Conservation (phyloP, 2,888 invertebrate genomes). For the Dryadula phaetusa region DNA sequence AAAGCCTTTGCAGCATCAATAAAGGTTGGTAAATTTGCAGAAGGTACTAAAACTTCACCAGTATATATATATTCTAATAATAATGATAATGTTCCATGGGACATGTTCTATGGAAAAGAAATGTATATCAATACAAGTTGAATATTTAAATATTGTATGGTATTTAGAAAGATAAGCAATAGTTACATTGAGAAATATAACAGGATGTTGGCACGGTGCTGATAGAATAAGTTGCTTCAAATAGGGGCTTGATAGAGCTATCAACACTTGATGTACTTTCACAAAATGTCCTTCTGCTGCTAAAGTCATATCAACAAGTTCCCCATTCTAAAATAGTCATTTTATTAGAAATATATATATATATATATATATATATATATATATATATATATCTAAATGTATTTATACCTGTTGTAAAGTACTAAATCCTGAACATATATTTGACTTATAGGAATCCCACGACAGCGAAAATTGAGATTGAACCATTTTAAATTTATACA, state of each 20-base stretch:
- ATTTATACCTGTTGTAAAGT: constrained; percentile 71
- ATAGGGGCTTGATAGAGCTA: constrained; percentile 77
- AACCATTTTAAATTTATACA: constrained; percentile 34
- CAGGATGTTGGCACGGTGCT: constrained; percentile 76
- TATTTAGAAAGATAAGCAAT: background rate
- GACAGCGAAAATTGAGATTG: constrained; percentile 70
- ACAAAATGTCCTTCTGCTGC: constrained; percentile 67
- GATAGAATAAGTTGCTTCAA: constrained; percentile 74
- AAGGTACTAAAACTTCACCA: constrained; percentile 67
- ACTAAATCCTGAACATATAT: constrained; percentile 74
- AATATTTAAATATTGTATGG: background rate
- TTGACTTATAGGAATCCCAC: constrained; percentile 74
- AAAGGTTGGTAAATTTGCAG: constrained; percentile 61
- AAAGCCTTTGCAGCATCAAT: constrained; percentile 69
- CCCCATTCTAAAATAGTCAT: constrained; percentile 65
- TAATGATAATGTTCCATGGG: constrained; percentile 63
- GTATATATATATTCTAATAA: constrained; percentile 75
- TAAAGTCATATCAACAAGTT: constrained; percentile 79
- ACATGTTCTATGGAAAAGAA: constrained; percentile 64
- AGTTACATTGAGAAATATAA: constrained; percentile 77
- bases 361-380: too few relatives aligned
- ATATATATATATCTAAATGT: background rate
- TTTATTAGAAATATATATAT: background rate
- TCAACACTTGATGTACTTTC: constrained; percentile 52
- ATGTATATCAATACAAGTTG: background rate